Conservation (phyloP, 1,140 invertebrate species). For the Rhyzopertha dominica region DNA sequence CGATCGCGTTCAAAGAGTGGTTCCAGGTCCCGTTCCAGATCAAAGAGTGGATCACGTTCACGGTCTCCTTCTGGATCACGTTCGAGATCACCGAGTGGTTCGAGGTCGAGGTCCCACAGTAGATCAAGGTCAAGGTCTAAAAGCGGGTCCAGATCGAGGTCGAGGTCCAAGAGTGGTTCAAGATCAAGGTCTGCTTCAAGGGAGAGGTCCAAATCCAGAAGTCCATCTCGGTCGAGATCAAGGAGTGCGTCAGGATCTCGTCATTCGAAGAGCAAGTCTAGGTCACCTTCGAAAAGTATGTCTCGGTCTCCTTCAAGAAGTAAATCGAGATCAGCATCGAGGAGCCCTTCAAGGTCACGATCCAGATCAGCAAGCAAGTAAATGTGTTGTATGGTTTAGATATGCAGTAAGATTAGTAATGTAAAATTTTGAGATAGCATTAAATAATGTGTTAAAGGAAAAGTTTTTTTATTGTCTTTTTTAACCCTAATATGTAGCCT, state of each 20-base stretch:
- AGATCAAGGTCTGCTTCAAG: constrained; percentile 27
- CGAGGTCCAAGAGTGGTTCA: constrained; percentile 39
- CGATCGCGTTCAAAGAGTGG: constrained; percentile 37
- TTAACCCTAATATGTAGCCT: background rate
- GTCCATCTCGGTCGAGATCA: constrained; percentile 18
- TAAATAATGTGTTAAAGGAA: background rate
- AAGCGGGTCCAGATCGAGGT: constrained; percentile 30
- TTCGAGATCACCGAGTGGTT: constrained; percentile 39
- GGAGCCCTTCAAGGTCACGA: constrained; percentile 38
- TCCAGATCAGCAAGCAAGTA: constrained; percentile 35
- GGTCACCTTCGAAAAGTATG: constrained; percentile 46
- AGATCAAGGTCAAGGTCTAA: constrained; percentile 36
- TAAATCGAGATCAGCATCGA: constrained; percentile 43
- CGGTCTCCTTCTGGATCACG: no score
- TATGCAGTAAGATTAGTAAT: constrained; percentile 11
- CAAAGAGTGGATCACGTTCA: constrained; percentile 34
- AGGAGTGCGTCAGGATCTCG: no score
- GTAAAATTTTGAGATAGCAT: constrained; percentile 21
- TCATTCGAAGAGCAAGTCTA: no score
- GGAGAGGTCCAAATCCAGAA: constrained; percentile 16
- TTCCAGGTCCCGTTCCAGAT: constrained; percentile 37
- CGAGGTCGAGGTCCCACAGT: constrained; percentile 42
- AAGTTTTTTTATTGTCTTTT: background rate
- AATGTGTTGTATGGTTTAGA: constrained; percentile 30
- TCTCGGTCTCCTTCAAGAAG: constrained; percentile 44